Evolutionary conservation across 1,140 invertebrate genomes (phyloP).

Genomic region (Cydia splendana): DNA sequence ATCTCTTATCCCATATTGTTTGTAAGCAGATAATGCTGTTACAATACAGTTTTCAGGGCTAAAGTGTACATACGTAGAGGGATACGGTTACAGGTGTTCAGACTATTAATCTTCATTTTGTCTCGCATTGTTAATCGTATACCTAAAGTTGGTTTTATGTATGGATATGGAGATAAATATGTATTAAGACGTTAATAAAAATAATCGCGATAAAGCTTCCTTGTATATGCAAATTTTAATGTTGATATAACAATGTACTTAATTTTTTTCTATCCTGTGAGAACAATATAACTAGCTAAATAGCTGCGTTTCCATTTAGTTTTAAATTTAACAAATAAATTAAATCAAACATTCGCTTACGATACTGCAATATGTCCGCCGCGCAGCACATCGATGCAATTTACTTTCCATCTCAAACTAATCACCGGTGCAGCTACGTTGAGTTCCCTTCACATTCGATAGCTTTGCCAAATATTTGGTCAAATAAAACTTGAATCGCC

Average conservation of each 20-base stretch:
- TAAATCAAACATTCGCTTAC: not conserved
- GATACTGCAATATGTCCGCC: slow-evolving; percentile 44
- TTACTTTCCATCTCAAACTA: slow-evolving; percentile 71
- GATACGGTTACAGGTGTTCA: not conserved
- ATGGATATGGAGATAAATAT: not conserved
- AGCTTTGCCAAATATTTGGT: slow-evolving; percentile 13
- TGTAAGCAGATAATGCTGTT: slow-evolving; percentile 60
- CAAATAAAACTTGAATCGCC: not conserved
- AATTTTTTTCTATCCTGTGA: too few relatives aligned
- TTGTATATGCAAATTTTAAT: too few relatives aligned
- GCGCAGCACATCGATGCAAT: slow-evolving; percentile 55
- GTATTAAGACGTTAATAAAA: too few relatives aligned
- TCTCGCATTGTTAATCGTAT: not conserved
- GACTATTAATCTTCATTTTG: not conserved
- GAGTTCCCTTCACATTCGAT: slow-evolving; percentile 39
- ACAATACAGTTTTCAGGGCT: slow-evolving; percentile 16
- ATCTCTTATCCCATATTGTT: slow-evolving; percentile 62
- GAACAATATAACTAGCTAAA: too few relatives aligned
- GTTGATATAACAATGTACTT: too few relatives aligned
- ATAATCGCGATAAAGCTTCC: too few relatives aligned
- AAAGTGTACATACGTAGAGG: not conserved
- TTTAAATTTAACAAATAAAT: too few relatives aligned
- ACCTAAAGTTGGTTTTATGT: not conserved
- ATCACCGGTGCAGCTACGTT: slow-evolving; percentile 47
- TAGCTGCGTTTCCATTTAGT: too few relatives aligned